Evolutionary conservation across 1,140 invertebrate species (phyloP).

Genomic region (Apocrypta bakeri): DNA sequence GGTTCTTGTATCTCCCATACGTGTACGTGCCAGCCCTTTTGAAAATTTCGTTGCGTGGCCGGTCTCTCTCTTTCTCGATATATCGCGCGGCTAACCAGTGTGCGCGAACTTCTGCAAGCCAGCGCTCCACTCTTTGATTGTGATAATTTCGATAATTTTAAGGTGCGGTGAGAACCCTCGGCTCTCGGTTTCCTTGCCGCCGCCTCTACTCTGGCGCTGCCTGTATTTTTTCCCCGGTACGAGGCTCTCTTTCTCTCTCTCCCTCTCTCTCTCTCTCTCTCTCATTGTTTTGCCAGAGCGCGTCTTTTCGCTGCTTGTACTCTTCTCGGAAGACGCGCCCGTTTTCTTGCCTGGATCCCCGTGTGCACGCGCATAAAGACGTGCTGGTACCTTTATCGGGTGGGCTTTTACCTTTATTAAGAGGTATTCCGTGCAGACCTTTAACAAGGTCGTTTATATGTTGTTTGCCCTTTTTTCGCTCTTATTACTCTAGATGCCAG

Average conservation of each 20-base stretch:
- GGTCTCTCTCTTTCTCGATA: not conserved
- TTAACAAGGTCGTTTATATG: conserved; percentile 23
- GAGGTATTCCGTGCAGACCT: not conserved
- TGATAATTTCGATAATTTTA: conserved; percentile 52
- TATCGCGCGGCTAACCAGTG: not conserved
- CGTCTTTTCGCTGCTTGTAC: not conserved
- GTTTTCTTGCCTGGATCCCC: not conserved
- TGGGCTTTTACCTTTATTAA: conserved; percentile 40
- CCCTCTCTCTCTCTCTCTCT: no score
- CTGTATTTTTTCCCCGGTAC: not conserved
- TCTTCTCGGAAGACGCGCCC: conserved; percentile 29
- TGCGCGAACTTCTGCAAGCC: not conserved
- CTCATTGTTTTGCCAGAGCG: conserved; percentile 33
- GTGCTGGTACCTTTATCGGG: not conserved
- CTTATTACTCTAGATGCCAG: not conserved
- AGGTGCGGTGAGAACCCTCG: conserved; percentile 28
- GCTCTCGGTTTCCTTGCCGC: not conserved
- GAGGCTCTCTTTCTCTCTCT: not conserved
- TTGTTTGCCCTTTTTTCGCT: not conserved
- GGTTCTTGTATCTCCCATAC: not conserved
- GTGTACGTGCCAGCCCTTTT: not conserved
- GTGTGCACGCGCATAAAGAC: not conserved
- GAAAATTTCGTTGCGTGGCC: not conserved
- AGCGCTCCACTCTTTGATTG: conserved; percentile 3
- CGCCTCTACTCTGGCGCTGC: not conserved